Percentiles rank a stretch among this genome's conserved stretches.
Evolutionary conservation across 2,797 vertebrate genomes (phyloP).

Genomic region (Pipistrellus pygmaeus): DNA sequence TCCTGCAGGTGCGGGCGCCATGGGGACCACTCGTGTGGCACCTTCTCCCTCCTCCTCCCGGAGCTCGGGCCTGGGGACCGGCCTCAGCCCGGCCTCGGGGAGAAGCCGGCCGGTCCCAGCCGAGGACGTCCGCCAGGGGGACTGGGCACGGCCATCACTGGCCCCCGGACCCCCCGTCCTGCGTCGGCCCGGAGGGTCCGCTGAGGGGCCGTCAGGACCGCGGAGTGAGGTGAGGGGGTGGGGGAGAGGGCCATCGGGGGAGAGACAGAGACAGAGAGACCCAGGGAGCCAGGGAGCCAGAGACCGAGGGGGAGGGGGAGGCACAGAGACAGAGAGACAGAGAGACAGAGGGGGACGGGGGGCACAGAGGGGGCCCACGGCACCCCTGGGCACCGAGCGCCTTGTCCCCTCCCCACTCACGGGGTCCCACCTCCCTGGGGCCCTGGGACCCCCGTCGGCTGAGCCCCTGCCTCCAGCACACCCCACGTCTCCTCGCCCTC

Average conservation of each 20-base stretch:
- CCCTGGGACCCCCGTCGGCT: too few relatives aligned
- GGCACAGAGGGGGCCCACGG: too few relatives aligned
- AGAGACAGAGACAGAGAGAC: neutral
- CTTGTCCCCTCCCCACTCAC: neutral
- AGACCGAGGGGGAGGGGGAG: fast-evolving
- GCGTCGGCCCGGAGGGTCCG: too few relatives aligned
- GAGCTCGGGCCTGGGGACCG: neutral
- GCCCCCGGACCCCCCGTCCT: too few relatives aligned
- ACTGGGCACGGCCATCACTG: too few relatives aligned
- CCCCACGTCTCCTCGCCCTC: fast-evolving
- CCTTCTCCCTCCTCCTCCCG: too few relatives aligned
- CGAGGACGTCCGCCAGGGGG: neutral
- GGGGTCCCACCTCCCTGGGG: neutral
- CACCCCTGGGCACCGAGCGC: too few relatives aligned
- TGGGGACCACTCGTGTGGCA: fast-evolving
- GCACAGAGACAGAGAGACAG: too few relatives aligned
- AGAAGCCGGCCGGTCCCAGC: neutral
- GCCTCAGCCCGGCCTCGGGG: neutral
- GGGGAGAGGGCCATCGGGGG: too few relatives aligned
- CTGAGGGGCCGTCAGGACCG: neutral
- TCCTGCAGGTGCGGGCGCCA: too few relatives aligned
- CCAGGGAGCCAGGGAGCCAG: fast-evolving
- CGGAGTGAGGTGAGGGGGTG: neutral
- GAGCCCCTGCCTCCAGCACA: fast-evolving
- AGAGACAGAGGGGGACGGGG: too few relatives aligned